phyloP scores from a whole-genome alignment of 2,888 invertebrate species.

The Patella ulyssiponensis region DNA sequence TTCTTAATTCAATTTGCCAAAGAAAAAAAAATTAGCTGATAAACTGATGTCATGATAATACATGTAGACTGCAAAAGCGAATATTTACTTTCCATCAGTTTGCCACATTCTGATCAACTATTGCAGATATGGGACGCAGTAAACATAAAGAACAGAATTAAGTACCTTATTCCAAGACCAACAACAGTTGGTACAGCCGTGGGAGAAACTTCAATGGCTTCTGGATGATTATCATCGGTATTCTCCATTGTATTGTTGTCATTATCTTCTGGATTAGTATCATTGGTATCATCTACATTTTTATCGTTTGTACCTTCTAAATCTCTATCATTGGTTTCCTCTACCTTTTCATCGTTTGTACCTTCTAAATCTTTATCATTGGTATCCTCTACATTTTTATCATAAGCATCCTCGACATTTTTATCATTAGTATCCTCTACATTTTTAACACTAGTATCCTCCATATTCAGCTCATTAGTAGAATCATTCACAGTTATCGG shows the following conservation, averaged over 20 bases:
- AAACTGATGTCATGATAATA: too few relatives aligned
- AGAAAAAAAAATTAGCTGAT: too few relatives aligned
- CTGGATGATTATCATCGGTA: background rate
- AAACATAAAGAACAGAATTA: too few relatives aligned
- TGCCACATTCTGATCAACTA: too few relatives aligned
- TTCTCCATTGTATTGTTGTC: background rate
- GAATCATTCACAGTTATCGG: too few relatives aligned
- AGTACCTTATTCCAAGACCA: background rate
- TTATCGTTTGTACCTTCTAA: background rate
- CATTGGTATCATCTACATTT: conserved; percentile 5
- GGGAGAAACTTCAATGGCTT: background rate
- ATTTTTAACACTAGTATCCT: background rate
- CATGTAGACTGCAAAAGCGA: too few relatives aligned
- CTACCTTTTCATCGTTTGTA: background rate
- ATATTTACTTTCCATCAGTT: too few relatives aligned
- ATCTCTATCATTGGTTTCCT: conserved; percentile 2
- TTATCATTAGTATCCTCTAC: background rate
- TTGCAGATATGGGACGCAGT: too few relatives aligned
- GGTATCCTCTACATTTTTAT: background rate
- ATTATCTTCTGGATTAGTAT: background rate
- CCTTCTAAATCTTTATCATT: background rate
- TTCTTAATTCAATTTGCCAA: too few relatives aligned
- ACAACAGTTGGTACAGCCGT: background rate
- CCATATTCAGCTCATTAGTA: background rate
- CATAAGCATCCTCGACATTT: background rate